These are phyloP conservation scores for Morpho deidamia DNA, from an alignment of 2,888 invertebrate species.

Conservation along the genomic window DNA sequence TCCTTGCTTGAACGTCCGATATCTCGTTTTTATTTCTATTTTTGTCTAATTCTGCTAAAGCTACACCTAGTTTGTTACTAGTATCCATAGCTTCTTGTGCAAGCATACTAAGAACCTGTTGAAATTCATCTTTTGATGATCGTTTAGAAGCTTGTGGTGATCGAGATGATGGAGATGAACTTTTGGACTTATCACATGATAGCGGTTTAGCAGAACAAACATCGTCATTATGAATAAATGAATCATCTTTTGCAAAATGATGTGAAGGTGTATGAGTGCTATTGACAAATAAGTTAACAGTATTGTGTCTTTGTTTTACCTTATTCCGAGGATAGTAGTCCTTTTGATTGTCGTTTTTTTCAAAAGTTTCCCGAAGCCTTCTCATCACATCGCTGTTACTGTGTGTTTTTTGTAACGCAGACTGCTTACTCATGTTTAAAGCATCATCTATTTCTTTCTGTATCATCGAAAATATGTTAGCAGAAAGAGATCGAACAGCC, in stretches of 20 bases:
- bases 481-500: slow-evolving; percentile 89
- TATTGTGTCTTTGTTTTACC: slow-evolving; percentile 75
- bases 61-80: slow-evolving; percentile 83
- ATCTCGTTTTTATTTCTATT: slow-evolving; percentile 62
- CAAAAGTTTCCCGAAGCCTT: slow-evolving; percentile 64
- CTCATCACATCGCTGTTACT: slow-evolving; percentile 80
- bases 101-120: slow-evolving; percentile 85
- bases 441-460: slow-evolving; percentile 81
- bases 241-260: slow-evolving; percentile 74
- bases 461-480: slow-evolving; percentile 88
- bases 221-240: slow-evolving; percentile 71
- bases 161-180: slow-evolving; percentile 77
- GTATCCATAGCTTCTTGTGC: slow-evolving; percentile 87
- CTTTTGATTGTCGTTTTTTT: slow-evolving; percentile 60
- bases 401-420: slow-evolving; percentile 78
- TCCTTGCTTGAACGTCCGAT: slow-evolving; percentile 64
- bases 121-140: slow-evolving; percentile 76
- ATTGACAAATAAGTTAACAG: slow-evolving; percentile 71
- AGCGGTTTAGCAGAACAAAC: slow-evolving; percentile 68
- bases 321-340: slow-evolving; percentile 67
- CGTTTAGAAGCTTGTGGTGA: slow-evolving; percentile 72
- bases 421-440: slow-evolving; percentile 67
- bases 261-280: slow-evolving; percentile 63
- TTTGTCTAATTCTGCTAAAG: slow-evolving; percentile 79
- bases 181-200: slow-evolving; percentile 74